Evolutionary conservation across 2,888 invertebrate genomes (phyloP), one percentile per base, ranked within the genome.

Genomic region (Lithophane socia): DNA sequence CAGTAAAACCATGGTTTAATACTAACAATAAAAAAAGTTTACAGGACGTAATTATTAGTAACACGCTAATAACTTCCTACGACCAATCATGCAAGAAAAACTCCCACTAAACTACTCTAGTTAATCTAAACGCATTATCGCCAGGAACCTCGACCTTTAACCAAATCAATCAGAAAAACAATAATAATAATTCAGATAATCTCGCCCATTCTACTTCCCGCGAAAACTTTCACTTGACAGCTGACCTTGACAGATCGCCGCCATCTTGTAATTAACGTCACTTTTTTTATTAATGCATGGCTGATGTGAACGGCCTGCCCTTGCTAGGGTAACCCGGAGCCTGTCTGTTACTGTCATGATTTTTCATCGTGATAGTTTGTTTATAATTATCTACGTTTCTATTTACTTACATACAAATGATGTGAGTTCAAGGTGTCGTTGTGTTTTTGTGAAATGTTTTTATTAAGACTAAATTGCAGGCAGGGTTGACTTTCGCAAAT

Each of bases 131-230:
- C 66, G 24, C 70, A 86, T 80, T 82, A 87, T 80, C 54, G 24
- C 21, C 71, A 73, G 56, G 73, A 86, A 88, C 93, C 93, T 92
- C 90, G 88, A 93, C 91, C 92, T 93, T 92, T 92, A 24, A 80
- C 68, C 80, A 87, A 89, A 90, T 91, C 88, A 87, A 90, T 89
- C 89, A 78, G 79, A 83, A 87, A 75, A 86, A 89, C 82, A 86
- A 89, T 89, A 86, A 89, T 89, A 89, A 86, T 80, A 75, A 78
- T 79, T 79, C 29, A 29, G 16, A 83, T 82, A 85, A 84, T 82
- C 82, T 76, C 70, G 74, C 61, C 72, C 75, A 69, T 79, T 86
- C 83, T 77, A 82, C 86, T 83, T 85, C 87, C 87, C 87, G 87
- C 86, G 75, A 87, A 88, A 87, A 88, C 92, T 91, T 91, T 92